phyloP scores from a whole-genome alignment of 2,888 invertebrate genomes.

The Alentia gelatinosa region DNA sequence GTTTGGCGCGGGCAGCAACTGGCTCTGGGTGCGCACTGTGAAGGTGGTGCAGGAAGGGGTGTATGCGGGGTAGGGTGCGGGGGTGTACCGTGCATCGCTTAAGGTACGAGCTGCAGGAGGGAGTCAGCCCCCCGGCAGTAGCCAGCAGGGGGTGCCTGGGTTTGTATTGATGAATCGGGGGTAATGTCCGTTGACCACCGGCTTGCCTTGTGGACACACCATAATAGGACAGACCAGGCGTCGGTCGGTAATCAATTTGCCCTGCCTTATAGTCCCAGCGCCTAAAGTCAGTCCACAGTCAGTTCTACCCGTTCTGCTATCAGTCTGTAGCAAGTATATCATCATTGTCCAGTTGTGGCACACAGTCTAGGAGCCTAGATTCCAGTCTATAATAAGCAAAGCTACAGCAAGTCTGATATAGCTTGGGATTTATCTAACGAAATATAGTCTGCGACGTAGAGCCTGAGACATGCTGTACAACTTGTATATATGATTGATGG shows the following conservation, averaged over 20 bases:
- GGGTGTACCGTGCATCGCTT: background rate
- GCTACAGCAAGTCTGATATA: too few relatives aligned
- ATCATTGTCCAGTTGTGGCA: too few relatives aligned
- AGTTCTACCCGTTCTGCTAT: background rate
- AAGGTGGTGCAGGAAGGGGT: background rate
- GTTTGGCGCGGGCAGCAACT: slow-evolving; percentile 2
- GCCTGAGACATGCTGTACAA: too few relatives aligned
- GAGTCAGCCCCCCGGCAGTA: background rate
- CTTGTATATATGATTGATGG: too few relatives aligned
- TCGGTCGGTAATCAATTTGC: slow-evolving; percentile 8
- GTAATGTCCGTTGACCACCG: slow-evolving; percentile 45
- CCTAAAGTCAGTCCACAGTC: background rate
- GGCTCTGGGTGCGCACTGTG: background rate
- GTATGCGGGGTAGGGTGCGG: background rate
- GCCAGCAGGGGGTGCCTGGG: background rate
- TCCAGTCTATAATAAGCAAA: too few relatives aligned
- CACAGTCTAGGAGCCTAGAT: too few relatives aligned
- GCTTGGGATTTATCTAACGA: too few relatives aligned
- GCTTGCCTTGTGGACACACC: slow-evolving; percentile 19
- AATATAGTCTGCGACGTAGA: too few relatives aligned
- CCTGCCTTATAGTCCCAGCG: background rate
- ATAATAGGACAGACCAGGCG: slow-evolving; percentile 36
- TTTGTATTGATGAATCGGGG: slow-evolving; percentile 34
- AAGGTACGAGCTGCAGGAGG: background rate
- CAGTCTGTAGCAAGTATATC: background rate